Conservation (phyloP, 2,797 vertebrate genomes). For the Glyptemys insculpta region DNA sequence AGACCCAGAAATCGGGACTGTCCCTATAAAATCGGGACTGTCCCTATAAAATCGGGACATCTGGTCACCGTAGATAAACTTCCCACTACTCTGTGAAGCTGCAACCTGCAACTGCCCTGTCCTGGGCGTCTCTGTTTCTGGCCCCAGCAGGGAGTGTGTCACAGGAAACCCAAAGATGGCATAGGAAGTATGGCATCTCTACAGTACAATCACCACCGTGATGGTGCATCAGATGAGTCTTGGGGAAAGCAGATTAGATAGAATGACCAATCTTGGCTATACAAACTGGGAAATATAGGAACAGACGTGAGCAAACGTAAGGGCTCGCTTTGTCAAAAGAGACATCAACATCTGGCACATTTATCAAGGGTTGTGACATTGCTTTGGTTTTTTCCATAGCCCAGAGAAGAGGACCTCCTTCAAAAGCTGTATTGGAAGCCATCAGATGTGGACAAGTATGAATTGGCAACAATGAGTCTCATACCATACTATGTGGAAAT, state of each 20-base stretch:
- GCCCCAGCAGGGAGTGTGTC: too few species aligned
- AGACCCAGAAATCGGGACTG: too few species aligned
- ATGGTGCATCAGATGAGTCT: rapidly evolving
- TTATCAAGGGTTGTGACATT: neutral
- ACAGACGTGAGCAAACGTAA: neutral
- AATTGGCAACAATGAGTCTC: neutral
- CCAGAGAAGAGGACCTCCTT: rapidly evolving
- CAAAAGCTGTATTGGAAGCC: neutral
- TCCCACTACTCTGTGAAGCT: too few species aligned
- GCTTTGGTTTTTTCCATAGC: neutral
- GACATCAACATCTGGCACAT: neutral
- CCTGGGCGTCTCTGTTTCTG: too few species aligned
- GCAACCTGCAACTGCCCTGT: too few species aligned
- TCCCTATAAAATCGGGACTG: too few species aligned
- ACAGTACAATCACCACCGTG: neutral
- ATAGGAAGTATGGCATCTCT: too few species aligned
- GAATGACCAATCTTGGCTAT: neutral
- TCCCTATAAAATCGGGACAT: too few species aligned
- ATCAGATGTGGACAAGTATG: neutral
- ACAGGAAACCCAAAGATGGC: too few species aligned
- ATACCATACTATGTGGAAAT: neutral
- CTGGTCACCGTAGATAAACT: too few species aligned
- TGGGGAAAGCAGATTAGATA: neutral
- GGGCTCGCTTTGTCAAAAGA: neutral
- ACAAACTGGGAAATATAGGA: neutral